Conservation (phyloP, 2,113 vertebrate genomes). For the Ameiurus melas region DNA sequence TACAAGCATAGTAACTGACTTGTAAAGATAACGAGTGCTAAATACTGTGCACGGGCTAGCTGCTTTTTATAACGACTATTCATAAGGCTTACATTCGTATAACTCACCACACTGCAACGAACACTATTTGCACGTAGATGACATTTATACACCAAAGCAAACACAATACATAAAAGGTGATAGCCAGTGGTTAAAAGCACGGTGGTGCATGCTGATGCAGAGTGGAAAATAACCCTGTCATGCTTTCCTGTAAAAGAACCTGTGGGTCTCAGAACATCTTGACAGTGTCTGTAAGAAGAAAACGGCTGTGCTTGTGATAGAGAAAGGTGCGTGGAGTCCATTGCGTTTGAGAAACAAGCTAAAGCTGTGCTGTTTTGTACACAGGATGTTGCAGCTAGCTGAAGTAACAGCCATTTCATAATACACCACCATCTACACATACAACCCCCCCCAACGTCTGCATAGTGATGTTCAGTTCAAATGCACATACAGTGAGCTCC, state of each 20-base stretch:
- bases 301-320: background rate
- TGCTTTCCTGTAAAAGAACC: background rate
- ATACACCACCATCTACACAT: background rate
- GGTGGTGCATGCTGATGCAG: no score
- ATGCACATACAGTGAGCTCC: background rate
- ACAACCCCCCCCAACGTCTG: background rate
- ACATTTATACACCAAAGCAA: background rate
- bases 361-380: background rate
- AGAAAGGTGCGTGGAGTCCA: background rate
- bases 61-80: background rate
- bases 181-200: background rate
- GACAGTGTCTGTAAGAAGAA: background rate
- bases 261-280: background rate
- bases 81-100: background rate
- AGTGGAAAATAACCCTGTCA: background rate
- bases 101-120: background rate
- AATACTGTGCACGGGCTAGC: background rate
- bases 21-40: background rate
- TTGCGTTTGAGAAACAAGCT: background rate
- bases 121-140: background rate
- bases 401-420: background rate
- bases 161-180: background rate
- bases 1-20: background rate
- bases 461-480: background rate
- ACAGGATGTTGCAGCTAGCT: background rate